Percentiles rank a stretch among this genome's conserved stretches.
phyloP scores from a whole-genome alignment of 1,140 invertebrate genomes.

The Eumaeus atala region DNA sequence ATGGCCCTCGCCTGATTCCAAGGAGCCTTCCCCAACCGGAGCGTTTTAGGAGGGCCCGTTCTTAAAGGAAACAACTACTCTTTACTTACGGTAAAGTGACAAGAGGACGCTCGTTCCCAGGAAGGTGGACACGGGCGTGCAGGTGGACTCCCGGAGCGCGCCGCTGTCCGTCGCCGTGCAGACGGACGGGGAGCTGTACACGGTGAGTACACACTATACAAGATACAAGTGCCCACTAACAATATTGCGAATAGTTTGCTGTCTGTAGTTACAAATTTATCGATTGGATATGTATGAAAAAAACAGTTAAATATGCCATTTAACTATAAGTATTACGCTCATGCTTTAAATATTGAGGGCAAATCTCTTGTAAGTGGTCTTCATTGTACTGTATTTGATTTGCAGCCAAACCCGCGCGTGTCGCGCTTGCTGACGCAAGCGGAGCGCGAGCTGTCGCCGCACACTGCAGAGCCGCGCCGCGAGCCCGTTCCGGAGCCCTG shows the following conservation, averaged over 20 bases:
- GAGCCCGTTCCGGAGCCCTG: background rate
- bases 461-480: constrained; percentile 26
- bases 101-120: constrained; percentile 29
- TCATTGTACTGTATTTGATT: no score
- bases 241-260: background rate
- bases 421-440: constrained; percentile 41
- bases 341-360: no score
- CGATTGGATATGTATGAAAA: no score
- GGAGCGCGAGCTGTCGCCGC: constrained; percentile 62
- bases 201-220: constrained; percentile 28
- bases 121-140: constrained; percentile 52
- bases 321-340: no score
- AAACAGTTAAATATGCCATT: no score
- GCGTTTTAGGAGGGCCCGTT: no score
- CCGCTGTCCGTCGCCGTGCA: constrained; percentile 54
- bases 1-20: no score
- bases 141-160: constrained; percentile 34
- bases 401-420: background rate
- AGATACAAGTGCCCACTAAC: no score
- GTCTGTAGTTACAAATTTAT: no score
- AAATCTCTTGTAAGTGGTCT: no score
- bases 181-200: constrained; percentile 43
- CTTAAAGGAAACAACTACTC: no score
- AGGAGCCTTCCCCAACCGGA: no score
- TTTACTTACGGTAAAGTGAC: constrained; percentile 8